Conservation (phyloP, 2,797 vertebrate species). For the Zalophus californianus region DNA sequence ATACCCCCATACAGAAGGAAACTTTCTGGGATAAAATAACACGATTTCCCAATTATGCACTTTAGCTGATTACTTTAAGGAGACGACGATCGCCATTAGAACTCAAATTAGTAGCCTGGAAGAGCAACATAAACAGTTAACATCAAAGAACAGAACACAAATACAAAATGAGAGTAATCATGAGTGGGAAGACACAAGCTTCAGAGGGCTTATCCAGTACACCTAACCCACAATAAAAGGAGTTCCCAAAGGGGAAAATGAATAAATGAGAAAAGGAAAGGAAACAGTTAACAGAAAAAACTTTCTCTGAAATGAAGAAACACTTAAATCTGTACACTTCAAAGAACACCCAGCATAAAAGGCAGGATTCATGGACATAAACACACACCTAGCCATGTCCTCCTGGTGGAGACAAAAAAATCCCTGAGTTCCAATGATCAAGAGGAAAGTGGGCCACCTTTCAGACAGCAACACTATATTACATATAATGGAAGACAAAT, state of each 20-base stretch:
- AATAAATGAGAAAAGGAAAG: not conserved
- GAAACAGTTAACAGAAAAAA: not conserved
- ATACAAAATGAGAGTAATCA: not conserved
- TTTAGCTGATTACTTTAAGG: not conserved
- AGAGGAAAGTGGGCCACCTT: not conserved
- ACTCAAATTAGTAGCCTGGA: not conserved
- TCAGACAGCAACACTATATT: not conserved
- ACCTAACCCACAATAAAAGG: not conserved
- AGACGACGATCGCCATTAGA: not conserved
- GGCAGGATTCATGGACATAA: not conserved
- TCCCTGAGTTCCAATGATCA: not conserved
- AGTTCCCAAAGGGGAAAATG: not conserved
- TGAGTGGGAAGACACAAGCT: not conserved
- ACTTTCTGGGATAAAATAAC: not conserved
- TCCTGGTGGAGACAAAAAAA: not conserved
- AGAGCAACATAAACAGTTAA: conserved; percentile 1
- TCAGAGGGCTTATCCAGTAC: not conserved
- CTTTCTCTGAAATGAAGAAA: not conserved
- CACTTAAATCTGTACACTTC: not conserved
- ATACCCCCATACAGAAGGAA: not conserved
- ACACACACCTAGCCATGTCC: not conserved
- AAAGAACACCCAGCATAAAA: not conserved
- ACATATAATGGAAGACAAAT: not conserved
- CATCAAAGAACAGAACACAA: not conserved
- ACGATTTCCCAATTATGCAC: not conserved